A percentile compares a stretch with the other conserved stretches of the same genome.
Conservation (phyloP, 1,140 invertebrate species). For the Bombyx mandarina region DNA sequence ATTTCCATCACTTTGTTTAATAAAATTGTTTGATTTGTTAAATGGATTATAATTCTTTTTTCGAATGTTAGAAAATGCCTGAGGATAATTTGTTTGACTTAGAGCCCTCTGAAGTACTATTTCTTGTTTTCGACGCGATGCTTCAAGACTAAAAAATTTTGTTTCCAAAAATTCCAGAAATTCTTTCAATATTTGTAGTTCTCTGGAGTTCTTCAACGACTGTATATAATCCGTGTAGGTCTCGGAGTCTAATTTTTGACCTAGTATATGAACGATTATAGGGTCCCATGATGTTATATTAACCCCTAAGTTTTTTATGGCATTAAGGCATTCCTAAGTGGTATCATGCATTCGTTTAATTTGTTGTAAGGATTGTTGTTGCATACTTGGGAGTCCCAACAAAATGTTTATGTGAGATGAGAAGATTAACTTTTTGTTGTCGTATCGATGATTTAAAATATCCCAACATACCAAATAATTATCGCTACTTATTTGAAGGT, state of each 20-base stretch:
- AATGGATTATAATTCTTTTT: no score
- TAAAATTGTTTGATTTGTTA: no score
- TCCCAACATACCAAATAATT: no score
- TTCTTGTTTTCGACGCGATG: slow-evolving; percentile 10
- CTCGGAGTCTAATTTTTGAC: not conserved
- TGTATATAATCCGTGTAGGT: slow-evolving; percentile 15
- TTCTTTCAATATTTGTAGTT: slow-evolving; percentile 14
- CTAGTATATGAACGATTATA: slow-evolving; percentile 14
- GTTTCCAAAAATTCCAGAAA: slow-evolving; percentile 20
- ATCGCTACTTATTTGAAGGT: no score
- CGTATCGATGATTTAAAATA: no score
- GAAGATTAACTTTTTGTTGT: no score
- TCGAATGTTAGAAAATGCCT: no score
- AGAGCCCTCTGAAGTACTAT: no score
- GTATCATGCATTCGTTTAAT: slow-evolving; percentile 18
- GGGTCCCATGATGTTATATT: slow-evolving; percentile 19
- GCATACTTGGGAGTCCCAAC: slow-evolving; percentile 3
- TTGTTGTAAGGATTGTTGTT: no score
- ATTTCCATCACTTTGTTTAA: no score
- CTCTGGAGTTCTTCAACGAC: slow-evolving; percentile 14
- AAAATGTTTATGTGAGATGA: no score
- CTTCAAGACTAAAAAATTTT: slow-evolving; percentile 20
- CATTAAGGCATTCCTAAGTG: slow-evolving; percentile 15
- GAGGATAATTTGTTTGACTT: no score
- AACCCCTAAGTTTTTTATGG: slow-evolving; percentile 17